Conservation (phyloP, 2,797 vertebrate species). For the Craterocephalus amniculus region DNA sequence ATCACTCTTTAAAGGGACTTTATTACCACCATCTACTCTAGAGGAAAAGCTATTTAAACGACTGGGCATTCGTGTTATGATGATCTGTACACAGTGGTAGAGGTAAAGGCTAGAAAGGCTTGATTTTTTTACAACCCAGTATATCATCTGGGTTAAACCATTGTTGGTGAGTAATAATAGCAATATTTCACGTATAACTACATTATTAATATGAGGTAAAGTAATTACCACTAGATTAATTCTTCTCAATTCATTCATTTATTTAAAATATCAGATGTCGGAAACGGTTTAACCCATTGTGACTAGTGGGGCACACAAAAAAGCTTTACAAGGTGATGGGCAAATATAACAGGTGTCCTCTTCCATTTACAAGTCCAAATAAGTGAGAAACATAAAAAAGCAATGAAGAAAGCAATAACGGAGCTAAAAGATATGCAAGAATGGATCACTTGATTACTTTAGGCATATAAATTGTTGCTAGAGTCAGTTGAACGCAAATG, state of each 20-base stretch:
- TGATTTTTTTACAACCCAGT: background rate
- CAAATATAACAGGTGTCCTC: conserved; percentile 21
- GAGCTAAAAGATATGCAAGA: background rate
- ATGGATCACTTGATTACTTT: background rate
- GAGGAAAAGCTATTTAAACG: conserved; percentile 35
- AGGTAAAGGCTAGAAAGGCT: background rate
- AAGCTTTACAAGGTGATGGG: conserved; percentile 11
- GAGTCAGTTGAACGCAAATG: background rate
- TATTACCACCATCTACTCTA: conserved; percentile 41
- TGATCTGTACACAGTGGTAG: conserved; percentile 17
- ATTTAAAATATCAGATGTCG: background rate
- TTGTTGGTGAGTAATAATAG: background rate
- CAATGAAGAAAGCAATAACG: conserved; percentile 15
- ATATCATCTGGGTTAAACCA: no score
- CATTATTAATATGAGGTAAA: background rate
- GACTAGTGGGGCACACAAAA: conserved; percentile 1
- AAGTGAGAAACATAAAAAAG: conserved; percentile 10
- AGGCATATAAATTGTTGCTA: background rate
- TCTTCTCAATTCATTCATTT: background rate
- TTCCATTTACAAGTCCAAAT: conserved; percentile 35
- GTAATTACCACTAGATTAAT: background rate
- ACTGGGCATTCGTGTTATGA: conserved; percentile 23
- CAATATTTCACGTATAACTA: background rate
- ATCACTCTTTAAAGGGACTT: conserved; percentile 51
- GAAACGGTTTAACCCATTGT: background rate